These are phyloP conservation scores for Hormaphis cornu DNA, from an alignment of 1,140 invertebrate species.

Conservation along the genomic window DNA sequence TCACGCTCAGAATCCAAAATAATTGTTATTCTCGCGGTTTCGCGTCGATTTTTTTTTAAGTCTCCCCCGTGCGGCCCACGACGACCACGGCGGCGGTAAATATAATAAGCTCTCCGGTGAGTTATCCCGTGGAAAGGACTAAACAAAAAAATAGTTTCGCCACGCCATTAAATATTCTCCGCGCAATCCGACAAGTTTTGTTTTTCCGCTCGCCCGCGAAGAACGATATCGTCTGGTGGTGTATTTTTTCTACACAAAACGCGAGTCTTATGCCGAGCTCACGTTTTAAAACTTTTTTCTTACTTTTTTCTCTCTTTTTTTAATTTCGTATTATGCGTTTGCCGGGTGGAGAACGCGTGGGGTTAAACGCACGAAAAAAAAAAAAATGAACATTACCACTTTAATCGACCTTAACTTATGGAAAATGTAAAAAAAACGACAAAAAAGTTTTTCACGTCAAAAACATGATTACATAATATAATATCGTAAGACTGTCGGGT, in stretches of 20 bases:
- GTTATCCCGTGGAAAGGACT: slow-evolving; percentile 14
- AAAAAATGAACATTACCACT: slow-evolving; percentile 19
- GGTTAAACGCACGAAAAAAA: slow-evolving; percentile 1
- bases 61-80: background rate
- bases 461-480: slow-evolving; percentile 16
- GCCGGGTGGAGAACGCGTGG: background rate
- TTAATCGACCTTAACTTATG: slow-evolving; percentile 11
- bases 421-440: background rate
- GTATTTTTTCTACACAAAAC: background rate
- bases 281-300: slow-evolving; percentile 8
- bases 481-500: background rate
- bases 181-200: slow-evolving; percentile 30
- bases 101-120: slow-evolving; percentile 14
- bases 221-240: slow-evolving; percentile 17
- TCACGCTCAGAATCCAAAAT: too few relatives aligned
- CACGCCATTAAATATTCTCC: slow-evolving; percentile 26
- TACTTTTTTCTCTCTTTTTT: too few relatives aligned
- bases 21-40: background rate
- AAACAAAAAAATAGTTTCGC: slow-evolving; percentile 30
- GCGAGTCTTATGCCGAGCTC: slow-evolving; percentile 14
- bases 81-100: too few relatives aligned
- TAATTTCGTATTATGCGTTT: slow-evolving; percentile 13
- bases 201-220: background rate
- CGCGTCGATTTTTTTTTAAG: background rate
- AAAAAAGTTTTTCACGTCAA: slow-evolving; percentile 18